Base-by-base conservation (phyloP, 2,888 invertebrate genomes). In the Drosophila barbarae region DNA sequence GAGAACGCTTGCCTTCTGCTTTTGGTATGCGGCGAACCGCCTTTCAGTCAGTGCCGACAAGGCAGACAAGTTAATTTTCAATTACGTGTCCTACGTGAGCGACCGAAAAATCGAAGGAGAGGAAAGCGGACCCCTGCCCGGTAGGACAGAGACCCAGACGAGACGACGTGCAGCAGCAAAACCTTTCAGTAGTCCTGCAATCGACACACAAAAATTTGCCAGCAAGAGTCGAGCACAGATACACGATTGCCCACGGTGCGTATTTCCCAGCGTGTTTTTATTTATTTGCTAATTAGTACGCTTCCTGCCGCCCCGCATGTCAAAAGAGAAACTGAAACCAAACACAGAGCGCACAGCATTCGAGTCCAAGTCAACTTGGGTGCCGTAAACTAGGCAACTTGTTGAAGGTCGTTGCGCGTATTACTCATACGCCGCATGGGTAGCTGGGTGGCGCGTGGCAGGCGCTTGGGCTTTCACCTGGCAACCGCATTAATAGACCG, bases 231-330 rank as follows among this genome's bases (percentile, higher is more conserved):
- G 30, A 30, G 46, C 30, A 32, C 38, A 44, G 49, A 7, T 46
- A 32, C 8, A 52, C 9, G 52, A 46, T 21, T 44, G 65, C 44
- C 44, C 38, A 35, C 46, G 52, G 73, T 68, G 79, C 74, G 80
- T 77, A 69, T 67, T 74, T 68, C 53, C 58, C 65, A 36, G 83
- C 67, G 71, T 59, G 53, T 47, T 64, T 64, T 77, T 83, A 77
- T 81, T 75, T 79, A 84, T 84, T 77, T 81, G 78, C 79, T 84
- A 79, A 79, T 79, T 84, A 79, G 77, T 81, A 78, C 76, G 73
- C 60, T 75, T 81, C 70, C 79, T 77, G 56, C 10, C 55, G 30
- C 30, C 15, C 56, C 23, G 23, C 23, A 32, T 46, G 46, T 21
- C 44, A 30, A 46, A 28, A 44, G 44, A 18, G 46, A 30, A 46